A percentile compares a stretch with the other conserved stretches of the same genome.
phyloP scores from a whole-genome alignment of 2,797 vertebrate genomes.

The Microctenopoma stevenorrisi region DNA sequence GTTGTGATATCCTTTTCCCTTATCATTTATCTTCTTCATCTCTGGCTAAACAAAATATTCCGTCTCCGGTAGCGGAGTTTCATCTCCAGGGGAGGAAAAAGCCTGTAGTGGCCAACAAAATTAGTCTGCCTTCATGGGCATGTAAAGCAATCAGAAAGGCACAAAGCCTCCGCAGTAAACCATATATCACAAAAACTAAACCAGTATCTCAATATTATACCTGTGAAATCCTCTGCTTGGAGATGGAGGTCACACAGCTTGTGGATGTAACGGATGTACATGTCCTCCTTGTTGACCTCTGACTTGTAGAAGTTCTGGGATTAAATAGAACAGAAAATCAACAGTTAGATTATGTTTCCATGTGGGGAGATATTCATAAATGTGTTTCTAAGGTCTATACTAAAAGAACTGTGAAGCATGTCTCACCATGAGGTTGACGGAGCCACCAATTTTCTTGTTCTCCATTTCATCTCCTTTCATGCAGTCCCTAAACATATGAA shows the following conservation, averaged over 20 bases:
- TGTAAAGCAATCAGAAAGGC: background rate
- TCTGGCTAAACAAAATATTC: slow-evolving; percentile 15
- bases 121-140: background rate
- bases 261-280: slow-evolving; percentile 99
- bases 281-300: slow-evolving; percentile 99
- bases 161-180: background rate
- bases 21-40: slow-evolving; percentile 5
- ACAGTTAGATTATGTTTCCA: background rate
- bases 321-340: slow-evolving; percentile 20
- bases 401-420: background rate
- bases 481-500: slow-evolving; percentile 88
- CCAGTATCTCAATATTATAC: slow-evolving; percentile 78
- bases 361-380: background rate
- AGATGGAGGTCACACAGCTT: slow-evolving; percentile 98
- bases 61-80: slow-evolving; percentile 14
- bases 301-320: slow-evolving; percentile 98
- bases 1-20: slow-evolving; percentile 15
- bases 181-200: background rate
- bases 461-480: slow-evolving; percentile 99
- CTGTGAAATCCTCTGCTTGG: slow-evolving; percentile 98
- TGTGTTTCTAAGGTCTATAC: background rate
- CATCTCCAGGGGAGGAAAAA: background rate
- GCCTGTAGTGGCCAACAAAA: background rate
- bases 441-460: slow-evolving; percentile 98
- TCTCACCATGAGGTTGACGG: slow-evolving; percentile 96